Evolutionary conservation across 2,888 invertebrate genomes (phyloP), one percentile per base, ranked within the genome.

Genomic region (Ptychoptera contaminata): DNA sequence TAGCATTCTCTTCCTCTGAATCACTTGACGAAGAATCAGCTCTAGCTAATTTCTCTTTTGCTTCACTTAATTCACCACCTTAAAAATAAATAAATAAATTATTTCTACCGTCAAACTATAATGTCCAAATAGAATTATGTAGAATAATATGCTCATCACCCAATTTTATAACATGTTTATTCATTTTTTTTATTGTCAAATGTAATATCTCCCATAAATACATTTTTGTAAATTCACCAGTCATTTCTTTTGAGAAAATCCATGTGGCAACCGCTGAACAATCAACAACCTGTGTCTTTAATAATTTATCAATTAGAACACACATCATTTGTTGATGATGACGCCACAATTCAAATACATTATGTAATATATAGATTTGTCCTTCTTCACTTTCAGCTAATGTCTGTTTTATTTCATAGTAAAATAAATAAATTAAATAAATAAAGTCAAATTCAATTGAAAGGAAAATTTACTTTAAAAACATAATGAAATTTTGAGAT

Each of bases 141-240:
- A 8, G 7, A 14, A 37, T 8, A 30, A 30, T 6, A 30, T 9
- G 30, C 9, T 30, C 30, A 30, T 6, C 30, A 67, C 75, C 75
- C 46, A 91, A 68, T 59, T 88, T 88, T 1, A 81, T 80, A 2
- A 96, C 93, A 57, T 93, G 91, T 58, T 88, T 88, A 60, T 91
- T 92, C 85, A 96, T 93, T 69, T 94, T 96, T 55, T 87, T 84
- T 42, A 97, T 90, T 2, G 96, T 96, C 47, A 91, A 69, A 65
- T 96, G 93, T 44, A 98, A 72, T 48, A 97, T 81, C 69, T 98
- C 97, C 96, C 97, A 98, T 15, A 96, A 75, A 63, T 90, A 94
- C 58, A 82, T 77, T 65, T 91, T 90, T 0, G 93, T 93, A 64
- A 96, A 94, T 65, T 84, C 88, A 0, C 76, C 69, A 14, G 78